A percentile compares a stretch with the other conserved stretches of the same genome.
Conservation (phyloP, 2,797 vertebrate genomes). For the Botia almorhae region DNA sequence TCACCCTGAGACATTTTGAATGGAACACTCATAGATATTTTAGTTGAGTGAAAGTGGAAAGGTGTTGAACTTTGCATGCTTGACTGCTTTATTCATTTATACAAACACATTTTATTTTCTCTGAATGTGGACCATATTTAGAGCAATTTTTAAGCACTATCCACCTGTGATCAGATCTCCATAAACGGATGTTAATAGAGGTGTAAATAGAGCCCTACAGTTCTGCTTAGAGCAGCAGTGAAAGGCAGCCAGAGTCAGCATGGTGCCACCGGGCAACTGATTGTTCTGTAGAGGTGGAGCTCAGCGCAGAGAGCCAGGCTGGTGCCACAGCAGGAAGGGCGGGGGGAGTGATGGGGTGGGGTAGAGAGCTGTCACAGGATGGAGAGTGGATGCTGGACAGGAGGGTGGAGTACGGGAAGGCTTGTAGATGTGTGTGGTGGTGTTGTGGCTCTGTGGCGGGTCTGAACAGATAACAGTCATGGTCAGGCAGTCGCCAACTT, state of each 20-base stretch:
- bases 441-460: slow-evolving; percentile 23
- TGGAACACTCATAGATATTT: too few relatives aligned
- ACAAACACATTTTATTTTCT: background rate
- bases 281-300: slow-evolving; percentile 30
- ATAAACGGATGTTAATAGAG: too few relatives aligned
- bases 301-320: slow-evolving; percentile 66
- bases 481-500: slow-evolving; percentile 56
- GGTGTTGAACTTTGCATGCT: too few relatives aligned
- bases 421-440: slow-evolving; percentile 13
- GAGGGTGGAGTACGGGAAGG: background rate
- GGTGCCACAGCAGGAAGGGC: slow-evolving; percentile 79
- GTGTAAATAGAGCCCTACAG: background rate
- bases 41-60: too few relatives aligned
- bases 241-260: background rate
- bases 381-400: slow-evolving; percentile 14
- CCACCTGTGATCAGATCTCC: background rate
- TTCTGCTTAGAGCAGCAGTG: slow-evolving; percentile 37
- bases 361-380: slow-evolving; percentile 22
- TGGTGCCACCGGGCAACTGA: background rate
- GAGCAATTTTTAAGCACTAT: background rate
- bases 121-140: background rate
- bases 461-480: slow-evolving; percentile 73
- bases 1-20: too few relatives aligned
- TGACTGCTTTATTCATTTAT: too few relatives aligned
- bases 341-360: slow-evolving; percentile 60